A percentile compares a stretch with the other conserved stretches of the same genome.
Evolutionary conservation across 1,140 invertebrate species (phyloP).

Genomic region (Drosophila yakuba): DNA sequence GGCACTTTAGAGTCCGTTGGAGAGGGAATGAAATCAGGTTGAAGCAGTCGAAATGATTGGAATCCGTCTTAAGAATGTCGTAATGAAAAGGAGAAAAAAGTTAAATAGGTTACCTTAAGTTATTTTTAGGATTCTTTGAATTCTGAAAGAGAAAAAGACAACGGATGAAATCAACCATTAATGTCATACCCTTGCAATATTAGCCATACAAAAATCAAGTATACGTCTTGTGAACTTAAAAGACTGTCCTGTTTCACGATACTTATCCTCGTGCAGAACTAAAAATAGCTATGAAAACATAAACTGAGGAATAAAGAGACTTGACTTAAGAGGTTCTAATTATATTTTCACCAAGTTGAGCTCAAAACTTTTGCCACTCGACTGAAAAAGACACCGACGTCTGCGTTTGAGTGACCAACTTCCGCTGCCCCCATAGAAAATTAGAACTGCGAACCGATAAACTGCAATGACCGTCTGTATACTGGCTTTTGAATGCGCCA

Average conservation of each 20-base stretch:
- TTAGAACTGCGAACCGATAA: constrained; percentile 35
- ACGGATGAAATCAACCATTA: too few relatives aligned
- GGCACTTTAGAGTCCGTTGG: constrained; percentile 10
- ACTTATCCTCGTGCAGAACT: too few relatives aligned
- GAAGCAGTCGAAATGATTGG: neutral
- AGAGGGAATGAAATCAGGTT: constrained; percentile 1
- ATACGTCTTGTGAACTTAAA: neutral
- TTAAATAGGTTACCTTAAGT: neutral
- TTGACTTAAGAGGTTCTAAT: neutral
- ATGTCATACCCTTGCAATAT: too few relatives aligned
- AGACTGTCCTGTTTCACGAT: too few relatives aligned
- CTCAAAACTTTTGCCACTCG: neutral
- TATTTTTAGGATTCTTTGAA: neutral
- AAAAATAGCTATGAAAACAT: neutral
- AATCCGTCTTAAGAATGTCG: neutral
- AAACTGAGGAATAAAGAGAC: neutral
- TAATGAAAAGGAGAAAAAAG: neutral
- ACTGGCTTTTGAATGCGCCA: constrained; percentile 14
- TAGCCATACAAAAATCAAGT: neutral
- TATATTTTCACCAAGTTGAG: neutral
- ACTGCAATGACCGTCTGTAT: constrained; percentile 35
- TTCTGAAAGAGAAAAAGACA: neutral
- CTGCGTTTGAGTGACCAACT: constrained; percentile 36
- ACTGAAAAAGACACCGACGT: constrained; percentile 12
- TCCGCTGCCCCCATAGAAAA: neutral